phyloP scores from a whole-genome alignment of 2,888 invertebrate species.

The Oligia strigilis region DNA sequence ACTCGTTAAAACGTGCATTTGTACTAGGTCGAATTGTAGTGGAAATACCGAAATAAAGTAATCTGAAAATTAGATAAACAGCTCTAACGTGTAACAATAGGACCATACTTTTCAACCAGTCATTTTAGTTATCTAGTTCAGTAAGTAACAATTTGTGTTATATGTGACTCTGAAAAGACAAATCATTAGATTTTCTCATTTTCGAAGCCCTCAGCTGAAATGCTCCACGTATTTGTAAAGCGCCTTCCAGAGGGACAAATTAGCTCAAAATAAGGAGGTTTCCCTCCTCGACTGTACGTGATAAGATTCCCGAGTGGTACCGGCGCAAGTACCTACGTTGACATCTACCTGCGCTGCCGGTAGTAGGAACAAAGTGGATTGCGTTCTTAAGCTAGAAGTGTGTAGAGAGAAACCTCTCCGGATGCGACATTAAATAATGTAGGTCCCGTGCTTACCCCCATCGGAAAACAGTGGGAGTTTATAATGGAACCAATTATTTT shows the following conservation, averaged over 20 bases:
- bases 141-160: not conserved
- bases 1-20: not conserved
- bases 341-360: slow-evolving; percentile 6
- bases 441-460: not conserved
- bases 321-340: slow-evolving; percentile 12
- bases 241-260: slow-evolving; percentile 38
- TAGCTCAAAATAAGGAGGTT: slow-evolving; percentile 44
- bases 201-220: slow-evolving; percentile 3
- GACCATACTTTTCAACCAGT: not conserved
- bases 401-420: not conserved
- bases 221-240: slow-evolving; percentile 24
- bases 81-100: not conserved
- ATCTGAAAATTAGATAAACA: not conserved
- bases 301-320: slow-evolving; percentile 15
- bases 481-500: not conserved
- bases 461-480: too few species aligned
- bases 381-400: not conserved
- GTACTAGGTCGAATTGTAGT: not conserved
- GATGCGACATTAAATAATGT: not conserved
- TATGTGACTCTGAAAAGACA: slow-evolving; percentile 7
- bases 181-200: slow-evolving; percentile 13
- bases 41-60: not conserved
- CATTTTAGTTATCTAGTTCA: not conserved
- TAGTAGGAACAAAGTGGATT: slow-evolving; percentile 6
- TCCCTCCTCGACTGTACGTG: slow-evolving; percentile 29